Evolutionary conservation across 2,797 vertebrate genomes (phyloP), one percentile per base, ranked within the genome.

Genomic region (Loris lydekkerianus): DNA sequence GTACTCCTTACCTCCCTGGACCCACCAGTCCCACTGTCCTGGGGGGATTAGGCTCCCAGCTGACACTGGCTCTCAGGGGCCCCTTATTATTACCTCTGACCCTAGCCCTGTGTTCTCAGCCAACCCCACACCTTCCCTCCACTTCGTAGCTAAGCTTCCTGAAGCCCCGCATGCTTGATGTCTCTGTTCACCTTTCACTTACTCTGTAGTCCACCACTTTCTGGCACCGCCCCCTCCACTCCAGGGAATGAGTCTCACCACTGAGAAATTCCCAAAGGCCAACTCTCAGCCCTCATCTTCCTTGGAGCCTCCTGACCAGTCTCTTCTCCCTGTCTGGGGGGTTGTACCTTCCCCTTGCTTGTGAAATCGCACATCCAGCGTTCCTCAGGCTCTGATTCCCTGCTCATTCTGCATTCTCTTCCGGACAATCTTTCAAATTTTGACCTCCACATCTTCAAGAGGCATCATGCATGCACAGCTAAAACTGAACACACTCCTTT

Each of bases 81-180:
- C 18, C 20, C 49, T 5, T 13, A 34, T 11, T 1, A 34, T 10
- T 2, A 31, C 46, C 76, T 72, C 21, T 15, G 49, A 58, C 81
- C 69, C 60, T 43, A 15, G 34, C 43, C 63, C 37, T 10, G 25
- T 18, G 43, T 6, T 53, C 63, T 88, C 40, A 10, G 61, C 31
- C 53, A 56, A 56, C 18, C 21, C 46, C 18, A 5, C 1, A 31
- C 63, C 60, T 11, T 80, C 14, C 82, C n/a, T 10, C 27, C 10
- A 4, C 14, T 9, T 67, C 27, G 17, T 1, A 31, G 34, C 11
- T 37, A 13, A 60, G 65, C 20, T 29, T 31, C 67, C 25, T 2
- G 5, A 25, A 31, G 8, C 58, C 0, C 2, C 27, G 15, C 0
- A 7, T 9, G n/a, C 31, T 37, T 31, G 5, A 29, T 3, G 10